Percentiles rank a stretch among this genome's conserved stretches.
Evolutionary conservation across 2,888 invertebrate genomes (phyloP).

Genomic region (Heliconius ethilla): DNA sequence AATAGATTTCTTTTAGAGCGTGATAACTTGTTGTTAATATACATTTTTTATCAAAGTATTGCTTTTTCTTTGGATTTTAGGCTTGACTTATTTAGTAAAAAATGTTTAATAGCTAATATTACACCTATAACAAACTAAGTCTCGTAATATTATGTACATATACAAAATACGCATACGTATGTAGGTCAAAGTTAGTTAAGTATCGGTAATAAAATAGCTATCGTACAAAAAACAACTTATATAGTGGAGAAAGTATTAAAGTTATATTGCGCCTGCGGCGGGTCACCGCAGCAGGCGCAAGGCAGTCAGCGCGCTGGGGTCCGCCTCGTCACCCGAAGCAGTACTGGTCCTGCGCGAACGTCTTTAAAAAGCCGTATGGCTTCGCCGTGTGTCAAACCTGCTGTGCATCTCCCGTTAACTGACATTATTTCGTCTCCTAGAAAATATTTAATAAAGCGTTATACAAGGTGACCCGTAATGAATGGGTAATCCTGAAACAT

Average conservation of each 20-base stretch:
- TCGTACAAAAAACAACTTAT: conserved; percentile 48
- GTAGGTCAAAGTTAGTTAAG: neutral
- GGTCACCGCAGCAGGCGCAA: conserved; percentile 76
- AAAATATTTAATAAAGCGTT: conserved; percentile 52
- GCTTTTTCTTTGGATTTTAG: conserved; percentile 7
- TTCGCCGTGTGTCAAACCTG: conserved; percentile 89
- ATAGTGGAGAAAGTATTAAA: conserved; percentile 64
- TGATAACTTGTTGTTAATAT: neutral
- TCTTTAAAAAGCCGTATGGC: conserved; percentile 90
- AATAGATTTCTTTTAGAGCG: neutral
- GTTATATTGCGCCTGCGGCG: conserved; percentile 67
- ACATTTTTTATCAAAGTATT: conserved; percentile 4
- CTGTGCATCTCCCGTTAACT: conserved; percentile 89
- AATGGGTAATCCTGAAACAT: too few species aligned
- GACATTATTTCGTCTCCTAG: conserved; percentile 91
- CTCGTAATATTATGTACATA: neutral
- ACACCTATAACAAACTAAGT: neutral
- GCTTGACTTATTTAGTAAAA: neutral
- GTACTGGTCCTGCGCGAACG: conserved; percentile 88
- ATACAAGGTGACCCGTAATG: neutral
- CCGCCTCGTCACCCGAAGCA: conserved; percentile 86
- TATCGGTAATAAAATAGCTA: neutral
- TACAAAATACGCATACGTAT: neutral
- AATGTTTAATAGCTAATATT: neutral
- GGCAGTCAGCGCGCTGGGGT: conserved; percentile 76